phyloP scores from a whole-genome alignment of 2,797 vertebrate species.

The Acanthopagrus latus region DNA sequence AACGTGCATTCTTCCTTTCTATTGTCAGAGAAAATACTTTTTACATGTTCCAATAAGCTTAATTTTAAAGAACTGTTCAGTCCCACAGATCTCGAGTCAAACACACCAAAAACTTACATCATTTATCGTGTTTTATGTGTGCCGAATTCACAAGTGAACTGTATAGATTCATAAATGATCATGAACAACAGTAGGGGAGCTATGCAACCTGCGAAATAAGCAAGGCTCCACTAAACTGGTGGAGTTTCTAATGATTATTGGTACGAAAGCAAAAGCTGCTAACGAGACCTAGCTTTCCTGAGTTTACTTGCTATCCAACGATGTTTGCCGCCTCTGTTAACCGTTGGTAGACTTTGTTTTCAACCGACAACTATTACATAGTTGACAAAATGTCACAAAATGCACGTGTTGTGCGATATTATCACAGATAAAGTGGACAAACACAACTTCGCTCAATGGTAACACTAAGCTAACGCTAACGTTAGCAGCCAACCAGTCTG shows the following conservation, averaged over 20 bases:
- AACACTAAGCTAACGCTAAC: constrained; percentile 67
- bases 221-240: not conserved
- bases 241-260: constrained; percentile 3
- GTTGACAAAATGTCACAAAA: not conserved
- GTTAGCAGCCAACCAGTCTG: constrained; percentile 44
- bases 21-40: not conserved
- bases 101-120: not conserved
- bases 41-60: not conserved
- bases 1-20: not conserved
- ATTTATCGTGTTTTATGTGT: not conserved
- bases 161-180: rapidly evolving
- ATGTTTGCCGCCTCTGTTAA: not conserved
- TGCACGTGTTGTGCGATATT: too few species aligned
- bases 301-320: not conserved
- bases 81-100: not conserved
- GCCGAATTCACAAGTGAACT: constrained; percentile 1
- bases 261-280: not conserved
- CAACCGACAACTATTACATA: not conserved
- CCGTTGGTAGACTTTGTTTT: rapidly evolving
- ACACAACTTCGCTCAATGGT: constrained; percentile 54
- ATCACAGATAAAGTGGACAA: not conserved
- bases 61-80: not conserved
- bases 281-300: constrained; percentile 33
- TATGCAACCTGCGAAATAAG: rapidly evolving
- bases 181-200: rapidly evolving